Evolutionary conservation across 92 coral and sea anemone species (phyloP).

Genomic region (Ricordea florida): DNA sequence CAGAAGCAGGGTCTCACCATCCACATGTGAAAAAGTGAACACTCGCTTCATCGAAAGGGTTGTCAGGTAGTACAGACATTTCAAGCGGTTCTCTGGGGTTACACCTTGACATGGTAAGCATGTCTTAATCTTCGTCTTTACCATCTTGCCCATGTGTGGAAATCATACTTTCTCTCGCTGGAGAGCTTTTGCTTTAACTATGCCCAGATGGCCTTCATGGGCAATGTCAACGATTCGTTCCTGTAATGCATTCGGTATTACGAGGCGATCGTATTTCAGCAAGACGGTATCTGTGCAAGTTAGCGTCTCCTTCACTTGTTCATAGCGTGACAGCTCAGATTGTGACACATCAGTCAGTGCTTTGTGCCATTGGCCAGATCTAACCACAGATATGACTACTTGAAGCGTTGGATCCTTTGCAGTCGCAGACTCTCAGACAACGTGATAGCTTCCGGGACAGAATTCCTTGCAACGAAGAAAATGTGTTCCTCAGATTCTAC

Average conservation of each 20-base stretch:
- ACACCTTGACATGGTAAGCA: background rate
- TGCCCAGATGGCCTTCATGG: conserved; percentile 63
- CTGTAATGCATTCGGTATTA: conserved; percentile 32
- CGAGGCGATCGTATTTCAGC: conserved; percentile 14
- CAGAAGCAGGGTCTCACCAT: conserved; percentile 32
- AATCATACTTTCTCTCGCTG: conserved; percentile 37
- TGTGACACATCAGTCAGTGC: background rate
- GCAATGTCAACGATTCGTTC: conserved; percentile 58
- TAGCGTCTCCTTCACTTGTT: conserved; percentile 34
- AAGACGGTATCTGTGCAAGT: conserved; percentile 37
- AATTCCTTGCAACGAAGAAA: background rate
- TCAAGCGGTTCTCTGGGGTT: background rate
- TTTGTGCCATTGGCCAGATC: conserved; percentile 39
- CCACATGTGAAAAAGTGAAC: conserved; percentile 17
- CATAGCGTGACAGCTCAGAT: conserved; percentile 27
- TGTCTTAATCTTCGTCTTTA: background rate
- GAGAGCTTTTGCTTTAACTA: conserved; percentile 50
- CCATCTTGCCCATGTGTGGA: conserved; percentile 5
- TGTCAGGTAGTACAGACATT: conserved; percentile 21
- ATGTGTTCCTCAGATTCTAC: conserved; percentile 36
- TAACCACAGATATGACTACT: conserved; percentile 47
- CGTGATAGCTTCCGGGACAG: conserved; percentile 24
- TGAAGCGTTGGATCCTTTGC: conserved; percentile 48
- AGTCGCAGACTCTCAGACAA: conserved; percentile 34
- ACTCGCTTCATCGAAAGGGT: conserved; percentile 32